phyloP scores from a whole-genome alignment of 2,113 vertebrate genomes.

The Coryphaenoides rupestris region DNA sequence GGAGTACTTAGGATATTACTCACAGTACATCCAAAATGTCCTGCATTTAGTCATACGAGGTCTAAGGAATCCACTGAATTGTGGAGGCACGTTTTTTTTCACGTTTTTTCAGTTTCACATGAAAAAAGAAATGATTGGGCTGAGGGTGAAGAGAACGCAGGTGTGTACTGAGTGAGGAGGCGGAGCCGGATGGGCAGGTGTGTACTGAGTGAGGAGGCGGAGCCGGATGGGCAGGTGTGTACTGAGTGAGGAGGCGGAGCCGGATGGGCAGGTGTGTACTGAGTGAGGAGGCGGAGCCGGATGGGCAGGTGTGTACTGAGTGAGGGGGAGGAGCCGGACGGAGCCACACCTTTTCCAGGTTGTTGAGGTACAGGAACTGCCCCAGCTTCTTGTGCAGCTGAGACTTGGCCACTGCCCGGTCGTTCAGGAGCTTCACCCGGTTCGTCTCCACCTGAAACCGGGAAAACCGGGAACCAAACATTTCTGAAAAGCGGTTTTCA shows the following conservation, averaged over 20 bases:
- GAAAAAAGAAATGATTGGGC: too few relatives aligned
- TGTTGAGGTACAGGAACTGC: constrained; percentile 93
- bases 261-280: neutral
- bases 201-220: too few relatives aligned
- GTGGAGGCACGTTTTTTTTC: too few relatives aligned
- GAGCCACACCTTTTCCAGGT: constrained; percentile 89
- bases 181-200: neutral
- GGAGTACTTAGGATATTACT: too few relatives aligned
- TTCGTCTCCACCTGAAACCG: constrained; percentile 91
- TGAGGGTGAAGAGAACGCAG: too few relatives aligned
- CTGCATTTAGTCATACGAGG: too few relatives aligned
- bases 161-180: too few relatives aligned
- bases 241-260: too few relatives aligned
- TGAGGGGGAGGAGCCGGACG: neutral
- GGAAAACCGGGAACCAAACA: neutral
- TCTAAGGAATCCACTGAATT: too few relatives aligned
- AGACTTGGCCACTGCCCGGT: constrained; percentile 91
- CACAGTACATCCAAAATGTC: too few relatives aligned
- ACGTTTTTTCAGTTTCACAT: too few relatives aligned
- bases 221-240: neutral
- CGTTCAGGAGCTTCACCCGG: constrained; percentile 90
- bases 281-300: too few relatives aligned
- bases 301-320: neutral
- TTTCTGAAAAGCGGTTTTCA: neutral
- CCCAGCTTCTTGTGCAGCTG: constrained; percentile 97